phyloP scores from a whole-genome alignment of 2,113 vertebrate species.

The Hemichromis elongatus region DNA sequence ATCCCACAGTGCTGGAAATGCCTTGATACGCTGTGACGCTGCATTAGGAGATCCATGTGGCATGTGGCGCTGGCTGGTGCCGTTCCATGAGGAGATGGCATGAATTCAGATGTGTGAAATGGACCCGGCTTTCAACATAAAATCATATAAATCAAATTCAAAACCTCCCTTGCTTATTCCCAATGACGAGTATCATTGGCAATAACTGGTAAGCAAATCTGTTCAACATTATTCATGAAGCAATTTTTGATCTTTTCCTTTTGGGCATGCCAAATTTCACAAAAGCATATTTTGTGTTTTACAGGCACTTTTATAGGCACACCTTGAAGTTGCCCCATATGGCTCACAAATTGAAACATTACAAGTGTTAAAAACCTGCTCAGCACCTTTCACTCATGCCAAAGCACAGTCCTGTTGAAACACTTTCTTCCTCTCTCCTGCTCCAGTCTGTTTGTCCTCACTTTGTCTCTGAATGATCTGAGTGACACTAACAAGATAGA shows the following conservation, averaged over 20 bases:
- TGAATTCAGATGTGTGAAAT: not conserved
- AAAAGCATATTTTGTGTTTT: slow-evolving; percentile 27
- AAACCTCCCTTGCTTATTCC: not conserved
- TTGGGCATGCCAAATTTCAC: not conserved
- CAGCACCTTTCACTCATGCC: not conserved
- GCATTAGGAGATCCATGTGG: not conserved
- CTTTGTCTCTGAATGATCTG: slow-evolving; percentile 15
- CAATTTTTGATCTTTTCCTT: slow-evolving; percentile 7
- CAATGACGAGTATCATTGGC: not conserved
- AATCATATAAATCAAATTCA: not conserved
- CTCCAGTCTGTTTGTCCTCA: slow-evolving; percentile 12
- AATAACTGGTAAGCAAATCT: not conserved
- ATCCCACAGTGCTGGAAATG: not conserved
- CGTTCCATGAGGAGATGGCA: not conserved
- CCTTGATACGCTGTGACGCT: not conserved
- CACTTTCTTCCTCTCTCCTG: not conserved
- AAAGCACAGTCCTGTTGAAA: slow-evolving; percentile 4
- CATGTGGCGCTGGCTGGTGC: not conserved
- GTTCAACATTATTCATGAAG: slow-evolving; percentile 18
- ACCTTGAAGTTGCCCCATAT: slow-evolving; percentile 37
- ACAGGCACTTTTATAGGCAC: slow-evolving; percentile 24
- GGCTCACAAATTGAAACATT: slow-evolving; percentile 38
- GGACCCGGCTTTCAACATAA: not conserved
- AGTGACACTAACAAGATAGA: not conserved
- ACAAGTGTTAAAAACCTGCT: slow-evolving; percentile 17